These are phyloP conservation scores for Corythaeola cristata DNA, from an alignment of 2,113 vertebrate genomes.

Conservation along the genomic window DNA sequence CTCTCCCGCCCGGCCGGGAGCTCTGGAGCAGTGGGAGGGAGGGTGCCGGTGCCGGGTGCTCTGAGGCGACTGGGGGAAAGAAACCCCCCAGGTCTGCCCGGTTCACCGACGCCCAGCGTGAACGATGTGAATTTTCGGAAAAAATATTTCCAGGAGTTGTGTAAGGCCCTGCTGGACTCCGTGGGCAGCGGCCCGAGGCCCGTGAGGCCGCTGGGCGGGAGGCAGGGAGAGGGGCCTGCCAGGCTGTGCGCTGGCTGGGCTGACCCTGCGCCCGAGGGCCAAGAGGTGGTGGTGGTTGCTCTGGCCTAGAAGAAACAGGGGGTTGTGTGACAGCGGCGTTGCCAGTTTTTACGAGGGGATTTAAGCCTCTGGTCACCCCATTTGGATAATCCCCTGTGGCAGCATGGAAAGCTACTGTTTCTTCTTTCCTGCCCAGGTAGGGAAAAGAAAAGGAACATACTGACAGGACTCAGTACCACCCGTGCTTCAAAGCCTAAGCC, in stretches of 20 bases:
- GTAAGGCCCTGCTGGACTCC: neutral
- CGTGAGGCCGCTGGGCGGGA: rapidly evolving
- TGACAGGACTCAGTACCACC: rapidly evolving
- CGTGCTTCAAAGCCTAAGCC: neutral
- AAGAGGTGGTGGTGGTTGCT: rapidly evolving
- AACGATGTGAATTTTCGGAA: neutral
- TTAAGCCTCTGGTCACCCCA: neutral
- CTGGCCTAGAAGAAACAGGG: neutral
- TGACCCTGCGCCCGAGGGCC: neutral
- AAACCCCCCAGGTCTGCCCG: neutral
- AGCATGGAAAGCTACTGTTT: neutral
- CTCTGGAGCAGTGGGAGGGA: neutral
- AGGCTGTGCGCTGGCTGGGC: rapidly evolving
- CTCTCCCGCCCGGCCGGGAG: neutral
- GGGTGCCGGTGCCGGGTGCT: neutral
- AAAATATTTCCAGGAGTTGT: no score
- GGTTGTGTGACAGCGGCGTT: neutral
- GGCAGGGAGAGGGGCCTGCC: neutral
- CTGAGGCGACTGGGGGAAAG: neutral
- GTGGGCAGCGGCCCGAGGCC: neutral
- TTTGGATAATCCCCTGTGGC: neutral
- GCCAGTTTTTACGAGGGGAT: neutral
- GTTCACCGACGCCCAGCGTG: rapidly evolving
- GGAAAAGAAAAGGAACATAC: neutral
- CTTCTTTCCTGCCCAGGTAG: neutral